phyloP scores from a whole-genome alignment of 2,888 invertebrate species.

The Eumacrocentrus americanus region DNA sequence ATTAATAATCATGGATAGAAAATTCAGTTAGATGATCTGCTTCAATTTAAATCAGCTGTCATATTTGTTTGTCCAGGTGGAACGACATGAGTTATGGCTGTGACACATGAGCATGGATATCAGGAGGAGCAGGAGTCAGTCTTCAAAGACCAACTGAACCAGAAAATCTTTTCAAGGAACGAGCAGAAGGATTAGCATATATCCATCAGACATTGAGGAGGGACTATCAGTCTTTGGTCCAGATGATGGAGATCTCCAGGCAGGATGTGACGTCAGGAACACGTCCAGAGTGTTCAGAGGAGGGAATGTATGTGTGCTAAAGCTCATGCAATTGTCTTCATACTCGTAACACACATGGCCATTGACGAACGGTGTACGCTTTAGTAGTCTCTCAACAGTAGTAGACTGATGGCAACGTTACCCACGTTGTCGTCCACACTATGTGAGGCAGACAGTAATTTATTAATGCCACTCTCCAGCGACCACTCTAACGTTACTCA shows the following conservation, averaged over 20 bases:
- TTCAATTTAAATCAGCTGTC: no score
- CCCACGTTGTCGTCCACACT: constrained; percentile 31
- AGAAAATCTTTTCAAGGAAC: neutral
- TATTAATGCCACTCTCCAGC: constrained; percentile 51
- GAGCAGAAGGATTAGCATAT: neutral
- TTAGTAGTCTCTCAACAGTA: constrained; percentile 3
- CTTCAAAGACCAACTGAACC: no score
- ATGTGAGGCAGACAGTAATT: constrained; percentile 54
- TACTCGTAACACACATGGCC: constrained; percentile 16
- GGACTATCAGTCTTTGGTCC: constrained; percentile 37
- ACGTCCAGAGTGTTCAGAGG: constrained; percentile 43
- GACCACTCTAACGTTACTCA: constrained; percentile 49
- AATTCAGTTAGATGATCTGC: no score
- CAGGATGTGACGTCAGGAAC: constrained; percentile 59
- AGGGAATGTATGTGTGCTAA: constrained; percentile 35
- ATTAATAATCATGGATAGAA: no score
- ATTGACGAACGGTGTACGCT: constrained; percentile 29
- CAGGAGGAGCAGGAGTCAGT: no score
- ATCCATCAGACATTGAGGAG: no score
- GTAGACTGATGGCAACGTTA: neutral
- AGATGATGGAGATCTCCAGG: constrained; percentile 48
- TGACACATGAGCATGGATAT: no score
- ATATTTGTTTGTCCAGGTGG: neutral
- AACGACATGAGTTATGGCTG: neutral
- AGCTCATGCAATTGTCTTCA: constrained; percentile 57